These are phyloP conservation scores for Neolamprologus variostigma DNA, from an alignment of 2,113 vertebrate species.

Conservation along the genomic window DNA sequence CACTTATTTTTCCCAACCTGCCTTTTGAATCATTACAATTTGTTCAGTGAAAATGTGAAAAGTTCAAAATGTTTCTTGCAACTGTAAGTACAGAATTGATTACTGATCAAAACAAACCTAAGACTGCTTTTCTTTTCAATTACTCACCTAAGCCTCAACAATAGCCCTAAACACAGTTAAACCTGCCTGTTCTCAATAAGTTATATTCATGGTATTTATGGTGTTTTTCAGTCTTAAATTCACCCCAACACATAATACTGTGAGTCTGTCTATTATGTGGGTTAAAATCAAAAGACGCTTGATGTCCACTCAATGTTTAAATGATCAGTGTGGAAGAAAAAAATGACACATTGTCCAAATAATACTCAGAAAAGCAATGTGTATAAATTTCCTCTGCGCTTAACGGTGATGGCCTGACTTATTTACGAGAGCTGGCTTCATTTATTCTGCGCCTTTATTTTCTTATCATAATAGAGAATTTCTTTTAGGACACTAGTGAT, in stretches of 20 bases:
- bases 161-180: background rate
- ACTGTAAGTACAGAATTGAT: background rate
- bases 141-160: background rate
- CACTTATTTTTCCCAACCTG: background rate
- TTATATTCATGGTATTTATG: background rate
- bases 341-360: background rate
- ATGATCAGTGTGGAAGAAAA: rapidly evolving
- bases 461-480: background rate
- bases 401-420: background rate
- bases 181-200: background rate
- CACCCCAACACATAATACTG: background rate
- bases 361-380: background rate
- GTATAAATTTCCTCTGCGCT: background rate
- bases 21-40: background rate
- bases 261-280: background rate
- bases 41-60: background rate
- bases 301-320: background rate
- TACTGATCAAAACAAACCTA: background rate
- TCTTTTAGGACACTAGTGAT: background rate
- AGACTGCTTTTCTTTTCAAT: background rate
- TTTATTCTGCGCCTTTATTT: background rate
- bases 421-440: background rate
- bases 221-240: background rate
- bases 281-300: background rate
- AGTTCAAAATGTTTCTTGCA: background rate